Percentiles rank a stretch among this genome's conserved stretches.
Evolutionary conservation across 2,888 invertebrate genomes (phyloP).

Genomic region (Drosophila emarginata): DNA sequence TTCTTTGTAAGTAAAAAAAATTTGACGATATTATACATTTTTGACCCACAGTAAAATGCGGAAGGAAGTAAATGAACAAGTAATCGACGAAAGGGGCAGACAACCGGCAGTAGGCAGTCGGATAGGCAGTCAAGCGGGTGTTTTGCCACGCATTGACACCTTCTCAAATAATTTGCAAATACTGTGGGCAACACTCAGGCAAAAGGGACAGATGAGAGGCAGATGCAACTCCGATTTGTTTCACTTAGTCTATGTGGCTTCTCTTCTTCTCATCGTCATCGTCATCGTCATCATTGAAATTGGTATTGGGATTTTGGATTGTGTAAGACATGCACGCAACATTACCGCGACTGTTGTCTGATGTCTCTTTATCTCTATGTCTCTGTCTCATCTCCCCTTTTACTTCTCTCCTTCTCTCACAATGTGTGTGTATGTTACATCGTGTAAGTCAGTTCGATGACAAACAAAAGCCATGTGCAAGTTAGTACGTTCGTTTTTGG

Average conservation of each 20-base stretch:
- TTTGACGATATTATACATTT: background rate
- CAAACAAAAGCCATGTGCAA: slow-evolving; percentile 31
- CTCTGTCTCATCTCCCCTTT: background rate
- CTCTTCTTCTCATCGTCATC: slow-evolving; percentile 9
- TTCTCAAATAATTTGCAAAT: slow-evolving; percentile 64
- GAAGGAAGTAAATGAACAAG: slow-evolving; percentile 28
- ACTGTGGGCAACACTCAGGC: slow-evolving; percentile 8
- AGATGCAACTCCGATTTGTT: slow-evolving; percentile 64
- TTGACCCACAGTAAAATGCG: background rate
- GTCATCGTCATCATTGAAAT: slow-evolving; percentile 39
- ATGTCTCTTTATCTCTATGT: slow-evolving; percentile 20
- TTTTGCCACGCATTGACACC: slow-evolving; percentile 67
- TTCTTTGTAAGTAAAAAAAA: too few species aligned
- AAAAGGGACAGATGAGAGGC: background rate
- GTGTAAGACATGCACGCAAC: slow-evolving; percentile 71
- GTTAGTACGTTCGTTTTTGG: background rate
- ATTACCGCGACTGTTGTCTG: slow-evolving; percentile 56
- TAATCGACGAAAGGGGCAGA: slow-evolving; percentile 15
- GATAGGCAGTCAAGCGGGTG: slow-evolving; percentile 3
- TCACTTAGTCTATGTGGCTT: slow-evolving; percentile 53
- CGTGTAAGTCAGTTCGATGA: slow-evolving; percentile 46
- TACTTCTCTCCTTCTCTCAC: background rate
- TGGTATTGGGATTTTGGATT: slow-evolving; percentile 52
- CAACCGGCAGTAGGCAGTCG: slow-evolving; percentile 12
- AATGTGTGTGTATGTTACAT: slow-evolving; percentile 15